A percentile compares a stretch with the other conserved stretches of the same genome.
These are phyloP conservation scores for Anas bernieri DNA, from an alignment of 2,797 vertebrate genomes.

Conservation along the genomic window DNA sequence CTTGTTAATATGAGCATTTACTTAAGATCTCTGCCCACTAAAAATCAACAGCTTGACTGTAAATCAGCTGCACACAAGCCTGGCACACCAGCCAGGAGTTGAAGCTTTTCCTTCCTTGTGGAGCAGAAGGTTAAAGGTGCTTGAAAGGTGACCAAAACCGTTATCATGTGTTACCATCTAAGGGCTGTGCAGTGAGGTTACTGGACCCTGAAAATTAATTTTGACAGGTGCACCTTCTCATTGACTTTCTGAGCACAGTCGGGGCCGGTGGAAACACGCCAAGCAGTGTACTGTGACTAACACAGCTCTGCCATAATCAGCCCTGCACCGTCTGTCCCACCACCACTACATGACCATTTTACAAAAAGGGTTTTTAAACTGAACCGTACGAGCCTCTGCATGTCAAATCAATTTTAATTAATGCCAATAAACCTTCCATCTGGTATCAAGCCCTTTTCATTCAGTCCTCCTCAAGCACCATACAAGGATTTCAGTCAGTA, in stretches of 20 bases:
- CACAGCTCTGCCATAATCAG: constrained; percentile 67
- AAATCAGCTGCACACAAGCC: neutral
- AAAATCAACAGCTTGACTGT: neutral
- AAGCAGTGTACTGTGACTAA: constrained; percentile 76
- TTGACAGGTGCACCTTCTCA: constrained; percentile 86
- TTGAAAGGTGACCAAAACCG: constrained; percentile 59
- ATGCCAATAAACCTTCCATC: constrained; percentile 74
- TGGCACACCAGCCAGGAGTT: neutral
- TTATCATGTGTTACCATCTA: constrained; percentile 71
- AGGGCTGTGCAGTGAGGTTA: constrained; percentile 74
- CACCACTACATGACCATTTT: constrained; percentile 50
- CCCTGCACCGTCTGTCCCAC: constrained; percentile 67
- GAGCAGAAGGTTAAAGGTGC: constrained; percentile 70
- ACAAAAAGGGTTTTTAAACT: constrained; percentile 55
- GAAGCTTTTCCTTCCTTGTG: neutral
- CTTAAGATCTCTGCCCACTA: neutral
- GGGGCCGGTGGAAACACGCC: constrained; percentile 74
- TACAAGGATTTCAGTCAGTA: neutral
- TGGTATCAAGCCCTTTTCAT: constrained; percentile 60
- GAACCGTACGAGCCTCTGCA: constrained; percentile 39
- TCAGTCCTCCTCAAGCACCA: neutral
- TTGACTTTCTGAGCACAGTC: constrained; percentile 74
- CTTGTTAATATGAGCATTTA: neutral
- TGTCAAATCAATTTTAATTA: constrained; percentile 79
- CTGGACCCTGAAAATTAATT: constrained; percentile 88